Evolutionary conservation across 2,888 invertebrate species (phyloP).

Genomic region (Calephelis perditalis): DNA sequence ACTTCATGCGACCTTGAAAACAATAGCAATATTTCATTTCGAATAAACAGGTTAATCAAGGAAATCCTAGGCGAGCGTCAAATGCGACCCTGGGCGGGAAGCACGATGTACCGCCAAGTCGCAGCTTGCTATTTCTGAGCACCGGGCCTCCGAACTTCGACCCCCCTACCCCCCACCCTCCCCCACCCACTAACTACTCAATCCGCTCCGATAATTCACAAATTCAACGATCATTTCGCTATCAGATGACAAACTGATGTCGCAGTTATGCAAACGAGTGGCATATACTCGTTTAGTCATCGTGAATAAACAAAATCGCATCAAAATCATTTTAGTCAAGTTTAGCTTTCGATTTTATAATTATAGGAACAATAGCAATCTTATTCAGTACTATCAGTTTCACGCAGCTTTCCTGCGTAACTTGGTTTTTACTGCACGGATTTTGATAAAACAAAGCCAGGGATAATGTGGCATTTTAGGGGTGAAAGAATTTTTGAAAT

Average conservation of each 20-base stretch:
- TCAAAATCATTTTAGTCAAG: neutral
- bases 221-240: constrained; percentile 41
- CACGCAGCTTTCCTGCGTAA: too few species aligned
- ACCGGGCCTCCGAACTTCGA: constrained; percentile 56
- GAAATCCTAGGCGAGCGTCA: constrained; percentile 11
- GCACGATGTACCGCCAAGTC: constrained; percentile 66
- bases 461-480: too few species aligned
- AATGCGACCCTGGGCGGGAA: constrained; percentile 54
- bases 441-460: too few species aligned
- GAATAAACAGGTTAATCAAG: neutral
- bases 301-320: neutral
- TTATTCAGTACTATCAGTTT: too few species aligned
- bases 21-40: too few species aligned
- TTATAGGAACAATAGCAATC: too few species aligned
- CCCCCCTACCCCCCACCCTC: constrained; percentile 27
- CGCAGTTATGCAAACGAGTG: constrained; percentile 18
- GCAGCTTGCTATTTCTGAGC: constrained; percentile 70
- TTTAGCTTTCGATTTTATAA: too few species aligned
- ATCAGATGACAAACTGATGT: constrained; percentile 24
- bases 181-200: constrained; percentile 36
- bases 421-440: too few species aligned
- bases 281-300: constrained; percentile 8
- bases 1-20: too few species aligned
- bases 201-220: constrained; percentile 44
- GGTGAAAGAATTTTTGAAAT: too few species aligned